These are phyloP conservation scores for Neomonachus schauinslandi DNA, from an alignment of 2,113 vertebrate species.

Conservation along the genomic window DNA sequence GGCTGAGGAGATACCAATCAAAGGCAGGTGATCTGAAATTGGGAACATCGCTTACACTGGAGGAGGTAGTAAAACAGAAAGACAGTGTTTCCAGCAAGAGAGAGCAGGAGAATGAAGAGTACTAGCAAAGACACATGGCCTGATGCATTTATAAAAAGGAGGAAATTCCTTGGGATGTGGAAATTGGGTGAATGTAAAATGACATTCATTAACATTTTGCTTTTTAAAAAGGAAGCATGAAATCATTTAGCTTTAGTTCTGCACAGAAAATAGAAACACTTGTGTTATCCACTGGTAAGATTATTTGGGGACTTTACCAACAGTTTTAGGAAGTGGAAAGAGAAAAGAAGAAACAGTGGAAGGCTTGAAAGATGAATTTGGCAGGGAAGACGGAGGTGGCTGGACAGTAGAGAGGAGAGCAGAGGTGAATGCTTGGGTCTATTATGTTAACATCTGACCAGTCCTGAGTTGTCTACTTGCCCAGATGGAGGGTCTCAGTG, in stretches of 20 bases:
- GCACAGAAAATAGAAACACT: background rate
- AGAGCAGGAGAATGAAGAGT: background rate
- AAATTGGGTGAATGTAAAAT: background rate
- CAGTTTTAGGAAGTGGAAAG: background rate
- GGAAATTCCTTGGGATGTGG: background rate
- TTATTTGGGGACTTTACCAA: background rate
- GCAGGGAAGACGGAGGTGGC: background rate
- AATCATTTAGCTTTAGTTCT: background rate
- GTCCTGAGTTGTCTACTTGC: background rate
- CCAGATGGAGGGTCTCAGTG: background rate
- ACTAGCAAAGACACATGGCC: background rate
- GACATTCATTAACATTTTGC: background rate
- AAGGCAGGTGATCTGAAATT: background rate
- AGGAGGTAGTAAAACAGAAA: background rate
- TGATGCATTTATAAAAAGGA: background rate
- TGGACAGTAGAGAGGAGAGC: background rate
- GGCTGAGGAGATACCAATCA: background rate
- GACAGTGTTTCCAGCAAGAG: background rate
- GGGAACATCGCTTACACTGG: accelerated
- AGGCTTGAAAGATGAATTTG: background rate
- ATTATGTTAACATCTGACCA: background rate
- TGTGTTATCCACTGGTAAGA: background rate
- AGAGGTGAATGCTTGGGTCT: background rate
- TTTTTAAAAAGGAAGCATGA: background rate
- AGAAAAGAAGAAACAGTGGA: background rate